phyloP scores from a whole-genome alignment of 2,888 invertebrate genomes.

The Cryptocheilus praepositus region DNA sequence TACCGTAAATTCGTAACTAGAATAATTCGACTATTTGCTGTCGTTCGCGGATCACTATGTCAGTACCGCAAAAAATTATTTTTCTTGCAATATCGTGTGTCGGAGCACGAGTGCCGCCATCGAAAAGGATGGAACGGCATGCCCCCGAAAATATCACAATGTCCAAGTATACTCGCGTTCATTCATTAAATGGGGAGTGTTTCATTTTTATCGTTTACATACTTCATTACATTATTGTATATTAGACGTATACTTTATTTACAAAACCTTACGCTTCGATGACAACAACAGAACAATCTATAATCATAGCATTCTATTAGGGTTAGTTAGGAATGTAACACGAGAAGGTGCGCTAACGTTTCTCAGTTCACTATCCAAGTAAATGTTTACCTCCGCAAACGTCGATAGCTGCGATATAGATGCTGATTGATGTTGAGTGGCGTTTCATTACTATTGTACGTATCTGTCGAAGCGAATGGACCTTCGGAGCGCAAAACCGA shows the following conservation, averaged over 20 bases:
- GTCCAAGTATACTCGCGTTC: slow-evolving; percentile 67
- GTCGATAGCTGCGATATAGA: slow-evolving; percentile 1
- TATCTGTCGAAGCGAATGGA: slow-evolving; percentile 9
- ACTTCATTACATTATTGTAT: slow-evolving; percentile 34
- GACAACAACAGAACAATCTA: slow-evolving; percentile 53
- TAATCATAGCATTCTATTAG: slow-evolving; percentile 39
- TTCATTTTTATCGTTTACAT: slow-evolving; percentile 41
- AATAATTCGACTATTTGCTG: slow-evolving; percentile 61
- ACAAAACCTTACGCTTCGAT: slow-evolving; percentile 62
- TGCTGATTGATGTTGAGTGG: not conserved
- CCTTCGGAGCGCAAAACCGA: not conserved
- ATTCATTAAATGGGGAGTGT: slow-evolving; percentile 25
- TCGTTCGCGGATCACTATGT: slow-evolving; percentile 36
- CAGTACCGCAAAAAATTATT: slow-evolving; percentile 29
- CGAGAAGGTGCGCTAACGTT: slow-evolving; percentile 23
- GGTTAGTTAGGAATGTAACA: slow-evolving; percentile 38
- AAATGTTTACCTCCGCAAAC: not conserved
- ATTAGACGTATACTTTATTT: slow-evolving; percentile 67
- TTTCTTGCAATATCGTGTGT: slow-evolving; percentile 57
- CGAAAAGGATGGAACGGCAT: slow-evolving; percentile 48
- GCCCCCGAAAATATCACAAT: slow-evolving; percentile 70
- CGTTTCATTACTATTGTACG: not conserved
- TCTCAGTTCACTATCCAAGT: slow-evolving; percentile 18
- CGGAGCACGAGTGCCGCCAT: slow-evolving; percentile 46
- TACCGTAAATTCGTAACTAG: slow-evolving; percentile 74